Evolutionary conservation across 1,140 invertebrate genomes (phyloP).

Genomic region (Mylabris phalerata): DNA sequence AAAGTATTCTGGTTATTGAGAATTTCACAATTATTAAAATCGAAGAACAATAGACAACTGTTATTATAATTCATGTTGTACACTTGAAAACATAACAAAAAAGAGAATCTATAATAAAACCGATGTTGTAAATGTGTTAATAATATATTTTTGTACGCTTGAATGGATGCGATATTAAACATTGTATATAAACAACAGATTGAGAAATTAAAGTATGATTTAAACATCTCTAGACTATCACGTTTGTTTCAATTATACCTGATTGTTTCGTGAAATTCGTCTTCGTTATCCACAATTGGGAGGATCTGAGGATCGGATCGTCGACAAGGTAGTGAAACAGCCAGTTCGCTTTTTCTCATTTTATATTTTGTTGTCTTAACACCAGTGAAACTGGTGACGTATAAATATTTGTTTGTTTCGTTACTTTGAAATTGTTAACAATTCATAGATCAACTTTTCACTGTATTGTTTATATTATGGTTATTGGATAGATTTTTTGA

Average conservation of each 20-base stretch:
- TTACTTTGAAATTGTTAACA: too few relatives aligned
- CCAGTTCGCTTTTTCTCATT: not conserved
- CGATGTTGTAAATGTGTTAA: conserved; percentile 35
- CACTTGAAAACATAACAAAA: conserved; percentile 27
- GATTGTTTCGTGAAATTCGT: not conserved
- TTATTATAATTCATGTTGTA: conserved; percentile 20
- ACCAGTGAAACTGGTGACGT: too few relatives aligned
- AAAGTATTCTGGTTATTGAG: not conserved
- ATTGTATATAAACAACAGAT: too few relatives aligned
- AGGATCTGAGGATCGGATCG: too few relatives aligned
- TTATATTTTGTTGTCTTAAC: not conserved
- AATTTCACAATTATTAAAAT: conserved; percentile 7
- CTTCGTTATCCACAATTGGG: too few relatives aligned
- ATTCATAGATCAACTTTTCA: conserved; percentile 33
- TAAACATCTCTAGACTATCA: too few relatives aligned
- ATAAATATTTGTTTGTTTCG: too few relatives aligned
- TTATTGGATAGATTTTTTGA: conserved; percentile 26
- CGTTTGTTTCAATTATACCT: not conserved
- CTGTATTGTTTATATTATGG: conserved; percentile 17
- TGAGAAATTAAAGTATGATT: too few relatives aligned
- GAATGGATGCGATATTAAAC: conserved; percentile 36
- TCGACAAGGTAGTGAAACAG: too few relatives aligned
- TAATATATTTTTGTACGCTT: conserved; percentile 42
- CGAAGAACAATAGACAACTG: not conserved
- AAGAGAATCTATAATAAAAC: conserved; percentile 20